Conservation (phyloP, 2,797 vertebrate genomes). For the Anableps anableps region DNA sequence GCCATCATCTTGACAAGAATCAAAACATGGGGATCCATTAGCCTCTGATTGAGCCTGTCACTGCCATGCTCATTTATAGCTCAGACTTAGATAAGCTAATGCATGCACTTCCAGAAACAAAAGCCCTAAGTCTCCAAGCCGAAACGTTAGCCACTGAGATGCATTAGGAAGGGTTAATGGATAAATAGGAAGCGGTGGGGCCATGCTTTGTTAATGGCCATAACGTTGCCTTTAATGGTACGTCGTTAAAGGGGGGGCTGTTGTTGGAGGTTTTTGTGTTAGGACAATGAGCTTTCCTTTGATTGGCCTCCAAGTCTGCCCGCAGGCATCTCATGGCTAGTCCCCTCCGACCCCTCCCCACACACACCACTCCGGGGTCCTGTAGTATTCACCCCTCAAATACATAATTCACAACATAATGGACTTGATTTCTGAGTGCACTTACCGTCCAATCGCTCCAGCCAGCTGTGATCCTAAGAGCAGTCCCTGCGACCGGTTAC, state of each 20-base stretch:
- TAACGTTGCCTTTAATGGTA: conserved; percentile 78
- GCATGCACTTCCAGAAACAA: conserved; percentile 49
- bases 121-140: conserved; percentile 59
- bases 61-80: conserved; percentile 40
- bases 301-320: conserved; percentile 50
- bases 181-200: conserved; percentile 56
- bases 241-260: conserved; percentile 62
- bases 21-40: conserved; percentile 30
- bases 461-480: conserved; percentile 75
- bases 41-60: conserved; percentile 8
- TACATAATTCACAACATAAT: conserved; percentile 87
- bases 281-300: conserved; percentile 47
- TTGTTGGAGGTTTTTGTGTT: conserved; percentile 58
- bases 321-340: conserved; percentile 54
- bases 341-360: conserved; percentile 33
- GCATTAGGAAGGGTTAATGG: conserved; percentile 75
- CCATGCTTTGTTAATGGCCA: conserved; percentile 78
- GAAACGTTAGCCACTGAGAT: conserved; percentile 54
- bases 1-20: conserved; percentile 13
- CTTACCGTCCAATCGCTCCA: conserved; percentile 70
- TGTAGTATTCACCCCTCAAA: conserved; percentile 65
- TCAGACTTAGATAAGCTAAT: conserved; percentile 46
- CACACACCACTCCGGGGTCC: conserved; percentile 44
- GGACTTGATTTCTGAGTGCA: conserved; percentile 83
- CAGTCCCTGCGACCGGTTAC: conserved; percentile 28